Conservation (phyloP, 2,797 vertebrate species). For the Argya squamiceps region DNA sequence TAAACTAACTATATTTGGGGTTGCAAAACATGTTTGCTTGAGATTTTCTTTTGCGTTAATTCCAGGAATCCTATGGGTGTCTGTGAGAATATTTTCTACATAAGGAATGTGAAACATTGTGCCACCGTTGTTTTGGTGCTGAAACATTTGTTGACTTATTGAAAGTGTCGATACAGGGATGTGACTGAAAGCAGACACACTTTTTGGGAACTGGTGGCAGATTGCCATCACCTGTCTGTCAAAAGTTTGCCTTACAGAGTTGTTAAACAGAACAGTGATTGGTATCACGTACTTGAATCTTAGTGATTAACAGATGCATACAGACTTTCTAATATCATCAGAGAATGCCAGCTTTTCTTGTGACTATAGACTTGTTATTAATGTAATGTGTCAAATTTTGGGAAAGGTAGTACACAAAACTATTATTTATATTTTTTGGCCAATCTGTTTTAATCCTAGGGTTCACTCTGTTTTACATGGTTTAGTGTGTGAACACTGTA, state of each 20-base stretch:
- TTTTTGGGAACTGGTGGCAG: neutral
- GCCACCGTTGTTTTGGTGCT: neutral
- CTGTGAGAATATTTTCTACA: neutral
- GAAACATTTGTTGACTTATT: neutral
- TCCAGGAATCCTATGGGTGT: neutral
- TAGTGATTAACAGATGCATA: neutral
- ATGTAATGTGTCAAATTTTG: neutral
- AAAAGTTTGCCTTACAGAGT: constrained; percentile 3
- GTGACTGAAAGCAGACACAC: neutral
- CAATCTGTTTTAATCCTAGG: neutral
- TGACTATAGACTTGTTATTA: neutral
- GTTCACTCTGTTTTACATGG: rapidly evolving
- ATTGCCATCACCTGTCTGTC: constrained; percentile 11
- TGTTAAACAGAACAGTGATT: neutral
- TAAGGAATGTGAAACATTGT: neutral
- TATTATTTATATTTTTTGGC: neutral
- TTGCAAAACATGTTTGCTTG: constrained; percentile 9
- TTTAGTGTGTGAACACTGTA: neutral
- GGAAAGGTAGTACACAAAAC: neutral
- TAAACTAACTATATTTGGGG: constrained; percentile 40
- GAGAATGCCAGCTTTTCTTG: neutral
- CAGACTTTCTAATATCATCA: neutral
- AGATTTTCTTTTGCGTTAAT: neutral
- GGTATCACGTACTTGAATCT: neutral
- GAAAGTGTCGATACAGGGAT: neutral